Conservation (phyloP, 2,797 vertebrate species). For the Emys orbicularis region DNA sequence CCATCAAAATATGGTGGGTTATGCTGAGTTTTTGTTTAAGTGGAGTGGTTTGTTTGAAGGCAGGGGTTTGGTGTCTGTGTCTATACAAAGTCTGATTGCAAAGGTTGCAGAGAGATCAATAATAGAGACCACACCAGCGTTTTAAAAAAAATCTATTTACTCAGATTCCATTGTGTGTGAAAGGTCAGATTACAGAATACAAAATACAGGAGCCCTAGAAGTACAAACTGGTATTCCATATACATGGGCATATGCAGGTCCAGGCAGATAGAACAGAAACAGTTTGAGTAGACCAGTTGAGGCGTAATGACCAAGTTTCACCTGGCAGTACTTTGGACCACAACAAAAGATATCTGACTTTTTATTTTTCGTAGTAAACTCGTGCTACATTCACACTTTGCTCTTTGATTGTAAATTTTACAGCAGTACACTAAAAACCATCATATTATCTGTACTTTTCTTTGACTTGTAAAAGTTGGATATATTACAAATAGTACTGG, state of each 20-base stretch:
- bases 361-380: slow-evolving; percentile 34
- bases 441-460: background rate
- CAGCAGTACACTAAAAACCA: background rate
- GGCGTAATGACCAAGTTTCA: background rate
- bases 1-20: background rate
- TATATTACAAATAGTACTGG: background rate
- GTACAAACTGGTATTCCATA: background rate
- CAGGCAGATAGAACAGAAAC: background rate
- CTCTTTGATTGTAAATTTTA: slow-evolving; percentile 9
- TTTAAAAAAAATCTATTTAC: background rate
- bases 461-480: background rate
- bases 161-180: background rate
- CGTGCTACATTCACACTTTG: background rate
- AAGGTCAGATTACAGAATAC: background rate
- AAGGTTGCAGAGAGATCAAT: background rate
- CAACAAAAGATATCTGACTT: background rate
- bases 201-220: background rate
- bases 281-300: background rate
- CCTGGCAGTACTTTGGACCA: background rate
- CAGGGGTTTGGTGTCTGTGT: accelerated
- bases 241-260: background rate
- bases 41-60: background rate
- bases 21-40: background rate
- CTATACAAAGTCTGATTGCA: background rate
- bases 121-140: background rate